Evolutionary conservation across 2,888 invertebrate genomes (phyloP), one percentile per base, ranked within the genome.

Genomic region (Glyphotaelius pellucidus): DNA sequence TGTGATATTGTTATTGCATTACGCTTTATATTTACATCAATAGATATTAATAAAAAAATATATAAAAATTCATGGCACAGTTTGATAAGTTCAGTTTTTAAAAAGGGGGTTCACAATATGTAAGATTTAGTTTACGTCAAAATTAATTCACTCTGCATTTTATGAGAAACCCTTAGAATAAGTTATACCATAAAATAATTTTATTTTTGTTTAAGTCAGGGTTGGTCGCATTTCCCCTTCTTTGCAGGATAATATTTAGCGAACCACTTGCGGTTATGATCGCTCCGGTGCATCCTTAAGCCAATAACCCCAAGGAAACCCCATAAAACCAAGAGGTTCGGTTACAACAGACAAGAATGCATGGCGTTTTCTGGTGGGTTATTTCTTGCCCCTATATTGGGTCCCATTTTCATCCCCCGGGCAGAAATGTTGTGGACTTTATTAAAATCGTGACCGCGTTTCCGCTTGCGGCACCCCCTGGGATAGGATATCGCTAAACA

Each of bases 361-460:
- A 85, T 14, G 90, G n/a, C 30, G 84, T 52, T 19, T 83, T 85
- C 79, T 47, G 32, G n/a, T 81, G 84, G 11, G 84, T 25, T 15
- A 83, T 67, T 67, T 25, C 52, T 25, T 25, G 25, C 25, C 52
- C 52, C 25, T 67, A 7, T 67, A 67, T 67, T 67, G 25, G 30
- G n/a, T 15, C 52, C 30, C 5, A 67, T n/a, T 87, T 87, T 30
- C 88, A 19, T 31, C 88, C 88, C 67, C 67, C 11, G 15, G n/a
- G 52, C 15, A 31, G 52, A 88, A 31, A 88, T 52, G 67, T 30
- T 31, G 15, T n/a, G n/a, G 52, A 47, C 67, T 67, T 88, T 88
- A 88, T 88, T 52, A 88, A 88, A 88, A 88, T 88, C 88, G 88
- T 88, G 88, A 88, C 52, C 88, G 15, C 88, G 4, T 88, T 67